Evolutionary conservation across 1,140 invertebrate genomes (phyloP), one percentile per base, ranked within the genome.

Genomic region (Leptopilina boulardi): DNA sequence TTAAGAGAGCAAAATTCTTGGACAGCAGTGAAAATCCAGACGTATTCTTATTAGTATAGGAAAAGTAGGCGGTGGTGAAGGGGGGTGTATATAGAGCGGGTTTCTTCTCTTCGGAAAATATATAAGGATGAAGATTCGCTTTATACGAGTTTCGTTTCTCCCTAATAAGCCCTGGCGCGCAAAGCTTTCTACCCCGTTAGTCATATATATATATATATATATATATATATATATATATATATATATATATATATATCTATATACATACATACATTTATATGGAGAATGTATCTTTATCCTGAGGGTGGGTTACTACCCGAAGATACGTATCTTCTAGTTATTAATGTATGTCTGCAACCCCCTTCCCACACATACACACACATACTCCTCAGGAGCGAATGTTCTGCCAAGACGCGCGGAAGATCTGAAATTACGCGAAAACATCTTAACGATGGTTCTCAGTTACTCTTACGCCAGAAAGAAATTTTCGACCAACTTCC

Each of bases 281-380:
- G 80, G 81, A 81, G 85, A 82, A 87, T 86, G 84, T 86, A 86
- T 86, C 81, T 85, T 77, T 81, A 76, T 85, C 78, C 78, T 59
- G 54, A 85, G 84, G 85, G 80, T 83, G 85, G 80, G 71, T 79
- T 84, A 66, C n/a, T 66, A 77, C 73, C n/a, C 47, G 73, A 76
- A 88, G 88, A 89, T 89, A 85, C 86, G 85, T 87, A 89, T 89
- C 88, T 89, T 82, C 79, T 79, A 83, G 88, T 89, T 89, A 89
- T 89, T 89, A 89, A 90, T 90, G 89, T 89, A 89, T 83, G 87
- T 89, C 87, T 87, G 87, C 83, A 70, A 81, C 75, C 79, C 76
- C 77, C 78, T 9, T 9, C 34, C 34, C 34, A 4, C 34, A 9
- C 34, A 38, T 6, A 38, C 8, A 38, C 34, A 76, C 71, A 76